Percentiles rank a stretch among this genome's conserved stretches.
phyloP scores from a whole-genome alignment of 2,888 invertebrate genomes.

The Sceliomorpha sp. region DNA sequence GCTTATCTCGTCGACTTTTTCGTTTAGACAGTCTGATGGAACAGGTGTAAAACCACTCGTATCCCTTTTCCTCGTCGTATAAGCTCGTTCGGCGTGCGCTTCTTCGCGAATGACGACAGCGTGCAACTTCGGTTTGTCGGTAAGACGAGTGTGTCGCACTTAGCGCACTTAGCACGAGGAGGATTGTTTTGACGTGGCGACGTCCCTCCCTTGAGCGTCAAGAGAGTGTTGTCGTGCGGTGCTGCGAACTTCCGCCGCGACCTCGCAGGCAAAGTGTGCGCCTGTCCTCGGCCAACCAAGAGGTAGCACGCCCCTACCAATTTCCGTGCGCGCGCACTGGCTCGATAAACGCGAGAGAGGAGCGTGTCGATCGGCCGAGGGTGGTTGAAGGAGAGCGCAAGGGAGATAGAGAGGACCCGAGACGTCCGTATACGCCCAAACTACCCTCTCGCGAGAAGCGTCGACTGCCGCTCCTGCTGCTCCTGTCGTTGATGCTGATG shows the following conservation, averaged over 20 bases:
- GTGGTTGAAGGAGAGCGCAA: slow-evolving; percentile 45
- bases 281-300: slow-evolving; percentile 66
- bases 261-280: slow-evolving; percentile 64
- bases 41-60: not conserved
- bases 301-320: slow-evolving; percentile 71
- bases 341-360: slow-evolving; percentile 78
- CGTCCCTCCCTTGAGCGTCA: slow-evolving; percentile 39
- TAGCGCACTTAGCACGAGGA: slow-evolving; percentile 41
- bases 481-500: slow-evolving; percentile 20
- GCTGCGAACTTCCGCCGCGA: slow-evolving; percentile 63
- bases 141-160: slow-evolving; percentile 18
- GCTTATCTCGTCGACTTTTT: too few species aligned
- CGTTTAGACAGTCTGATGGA: too few species aligned
- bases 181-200: slow-evolving; percentile 58
- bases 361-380: slow-evolving; percentile 64
- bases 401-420: slow-evolving; percentile 41
- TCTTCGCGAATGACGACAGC: not conserved
- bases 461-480: slow-evolving; percentile 29
- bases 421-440: slow-evolving; percentile 50
- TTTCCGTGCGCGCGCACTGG: slow-evolving; percentile 78
- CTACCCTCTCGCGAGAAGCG: slow-evolving; percentile 35
- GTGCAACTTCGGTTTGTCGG: not conserved
- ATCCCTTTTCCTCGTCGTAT: slow-evolving; percentile 1
- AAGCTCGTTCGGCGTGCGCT: not conserved
- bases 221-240: slow-evolving; percentile 44